Percentiles rank a stretch among this genome's conserved stretches.
Conservation (phyloP, 2,113 vertebrate species). For the Jaculus jaculus region DNA sequence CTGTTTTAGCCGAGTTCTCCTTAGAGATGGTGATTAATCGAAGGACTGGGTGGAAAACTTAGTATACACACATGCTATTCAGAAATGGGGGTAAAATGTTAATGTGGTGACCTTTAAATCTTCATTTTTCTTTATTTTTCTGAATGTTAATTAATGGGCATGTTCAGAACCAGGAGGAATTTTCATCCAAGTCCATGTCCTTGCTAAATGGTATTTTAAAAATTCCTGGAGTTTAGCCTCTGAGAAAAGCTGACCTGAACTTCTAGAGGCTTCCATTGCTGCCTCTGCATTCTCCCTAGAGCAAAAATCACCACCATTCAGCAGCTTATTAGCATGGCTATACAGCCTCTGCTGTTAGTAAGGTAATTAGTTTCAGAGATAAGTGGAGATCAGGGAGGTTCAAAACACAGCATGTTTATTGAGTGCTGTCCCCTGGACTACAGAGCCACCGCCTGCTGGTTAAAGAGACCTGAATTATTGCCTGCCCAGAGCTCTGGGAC, state of each 20-base stretch:
- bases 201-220: slow-evolving; percentile 47
- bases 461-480: slow-evolving; percentile 57
- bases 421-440: slow-evolving; percentile 43
- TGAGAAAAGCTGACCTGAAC: slow-evolving; percentile 5
- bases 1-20: slow-evolving; percentile 51
- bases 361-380: slow-evolving; percentile 79
- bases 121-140: slow-evolving; percentile 60
- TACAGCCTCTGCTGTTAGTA: slow-evolving; percentile 66
- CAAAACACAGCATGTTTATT: slow-evolving; percentile 67
- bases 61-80: slow-evolving; percentile 56
- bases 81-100: slow-evolving; percentile 66
- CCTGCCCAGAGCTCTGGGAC: not conserved
- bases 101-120: slow-evolving; percentile 46
- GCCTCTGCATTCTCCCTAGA: not conserved
- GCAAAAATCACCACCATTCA: not conserved
- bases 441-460: slow-evolving; percentile 45
- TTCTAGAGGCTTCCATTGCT: not conserved
- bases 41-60: slow-evolving; percentile 60
- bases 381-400: slow-evolving; percentile 71
- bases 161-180: slow-evolving; percentile 31
- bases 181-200: not conserved
- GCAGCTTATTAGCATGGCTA: slow-evolving; percentile 76
- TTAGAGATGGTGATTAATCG: slow-evolving; percentile 63
- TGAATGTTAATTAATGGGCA: slow-evolving; percentile 24
- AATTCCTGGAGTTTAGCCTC: slow-evolving; percentile 22